phyloP scores from a whole-genome alignment of 2,888 invertebrate genomes.

The Ceratothoa steindachneri region DNA sequence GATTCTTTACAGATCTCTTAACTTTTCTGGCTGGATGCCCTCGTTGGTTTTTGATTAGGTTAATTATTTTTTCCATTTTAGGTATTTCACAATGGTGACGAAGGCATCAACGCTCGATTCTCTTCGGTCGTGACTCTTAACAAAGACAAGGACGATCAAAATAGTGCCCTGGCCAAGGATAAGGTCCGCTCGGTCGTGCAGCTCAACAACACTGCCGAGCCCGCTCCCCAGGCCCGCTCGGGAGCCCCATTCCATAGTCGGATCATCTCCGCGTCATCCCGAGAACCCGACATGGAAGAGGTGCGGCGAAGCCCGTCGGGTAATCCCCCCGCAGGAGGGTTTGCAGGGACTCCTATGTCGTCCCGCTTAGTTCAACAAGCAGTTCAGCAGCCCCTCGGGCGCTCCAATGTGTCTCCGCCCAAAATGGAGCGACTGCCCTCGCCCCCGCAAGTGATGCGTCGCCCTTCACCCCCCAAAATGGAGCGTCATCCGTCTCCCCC shows the following conservation, averaged over 20 bases:
- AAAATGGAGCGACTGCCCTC: not conserved
- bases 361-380: conserved; percentile 18
- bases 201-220: conserved; percentile 15
- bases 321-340: not conserved
- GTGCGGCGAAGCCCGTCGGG: not conserved
- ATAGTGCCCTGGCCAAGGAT: conserved; percentile 16
- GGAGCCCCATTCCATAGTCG: not conserved
- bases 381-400: not conserved
- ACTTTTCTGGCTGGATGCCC: no score
- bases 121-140: conserved; percentile 42
- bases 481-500: not conserved
- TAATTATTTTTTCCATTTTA: no score
- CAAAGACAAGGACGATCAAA: conserved; percentile 18
- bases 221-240: not conserved
- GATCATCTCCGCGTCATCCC: not conserved
- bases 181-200: conserved; percentile 40
- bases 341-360: conserved; percentile 16
- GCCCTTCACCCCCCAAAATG: not conserved
- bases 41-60: no score
- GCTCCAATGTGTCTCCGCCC: not conserved
- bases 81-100: no score
- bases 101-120: conserved; percentile 27
- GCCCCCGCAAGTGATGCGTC: not conserved
- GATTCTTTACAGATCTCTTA: no score
- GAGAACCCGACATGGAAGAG: not conserved